Base-by-base conservation (phyloP, 2,113 vertebrate species). In the Semnornis frantzii region DNA sequence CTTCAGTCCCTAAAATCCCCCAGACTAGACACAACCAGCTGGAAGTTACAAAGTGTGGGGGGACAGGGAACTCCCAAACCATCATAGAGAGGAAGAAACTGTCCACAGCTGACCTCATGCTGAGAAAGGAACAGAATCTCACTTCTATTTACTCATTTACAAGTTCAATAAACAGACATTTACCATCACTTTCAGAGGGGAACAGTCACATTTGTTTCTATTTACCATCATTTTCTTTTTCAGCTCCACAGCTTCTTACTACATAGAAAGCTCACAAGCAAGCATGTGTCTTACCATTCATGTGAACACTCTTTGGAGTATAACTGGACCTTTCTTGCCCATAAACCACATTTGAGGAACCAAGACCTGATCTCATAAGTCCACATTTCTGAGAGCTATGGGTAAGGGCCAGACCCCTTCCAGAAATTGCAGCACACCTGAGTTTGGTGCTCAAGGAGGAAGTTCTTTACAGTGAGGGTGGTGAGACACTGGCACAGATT, bases 221-320 rank as follows among this genome's bases (percentile, higher is more conserved):
- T 50, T 74, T 81, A 81, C 63, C 59, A 82, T 28, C 6, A 8
- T 39, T 74, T 66, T 63, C 62, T 27, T 50, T 63, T 37, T 54
- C 25, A 54, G 6, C 6, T 70, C 74, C 11, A 1, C 3, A 52
- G 34, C 23, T 33, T 57, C 25, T 46, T 44, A 62, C 28, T 9
- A 75, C 17, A 24, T 1, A 23, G 28, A 68, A 24, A 70, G 13
- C 52, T 30, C 5, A 57, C 1, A 48, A 55, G 17, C 15, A 84
- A 52, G 3, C 23, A 39, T 63, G 11, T 2, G 3, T 37, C 21
- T 24, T 37, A 46, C 2, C 13, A 18, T n/a, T 66, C 28, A 34
- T 50, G 3, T 42, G 12, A 23, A 78, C 73, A 63, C 13, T 2
- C 19, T 34, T 14, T 0, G 0, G 4, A 50, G 12, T 12, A 7